These are phyloP conservation scores for Ormyrus pomaceus DNA, from an alignment of 2,888 invertebrate species.

Conservation along the genomic window DNA sequence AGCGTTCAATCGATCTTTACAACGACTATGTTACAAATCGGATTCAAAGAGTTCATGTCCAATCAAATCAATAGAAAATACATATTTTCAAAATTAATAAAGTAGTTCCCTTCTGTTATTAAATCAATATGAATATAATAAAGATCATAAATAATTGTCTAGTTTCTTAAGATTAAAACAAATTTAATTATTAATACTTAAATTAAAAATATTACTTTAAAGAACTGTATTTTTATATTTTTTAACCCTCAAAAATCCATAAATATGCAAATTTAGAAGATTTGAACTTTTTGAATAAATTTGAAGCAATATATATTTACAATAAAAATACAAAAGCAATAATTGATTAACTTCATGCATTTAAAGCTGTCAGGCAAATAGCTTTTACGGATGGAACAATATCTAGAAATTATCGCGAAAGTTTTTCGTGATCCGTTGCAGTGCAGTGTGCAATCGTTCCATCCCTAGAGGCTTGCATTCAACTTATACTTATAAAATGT, in stretches of 20 bases:
- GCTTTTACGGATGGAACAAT: conserved; percentile 38
- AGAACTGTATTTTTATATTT: too few species aligned
- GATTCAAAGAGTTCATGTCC: conserved; percentile 37
- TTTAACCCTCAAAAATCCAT: too few species aligned
- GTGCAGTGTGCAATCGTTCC: conserved; percentile 36
- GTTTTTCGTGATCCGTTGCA: conserved; percentile 13
- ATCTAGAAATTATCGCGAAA: conserved; percentile 16
- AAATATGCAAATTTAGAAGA: too few species aligned
- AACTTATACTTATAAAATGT: conserved; percentile 25
- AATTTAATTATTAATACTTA: not conserved
- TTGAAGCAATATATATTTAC: conserved; percentile 10
- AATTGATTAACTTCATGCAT: conserved; percentile 40
- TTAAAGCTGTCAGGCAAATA: conserved; percentile 35
- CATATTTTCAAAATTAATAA: too few species aligned
- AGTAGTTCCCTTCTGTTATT: too few species aligned
- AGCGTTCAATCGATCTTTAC: not conserved
- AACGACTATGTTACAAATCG: conserved; percentile 8
- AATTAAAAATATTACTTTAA: conserved; percentile 4
- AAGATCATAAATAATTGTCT: too few species aligned
- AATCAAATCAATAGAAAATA: too few species aligned
- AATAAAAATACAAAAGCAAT: conserved; percentile 32
- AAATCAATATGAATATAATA: too few species aligned
- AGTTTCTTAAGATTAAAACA: too few species aligned
- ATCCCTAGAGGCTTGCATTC: conserved; percentile 40
- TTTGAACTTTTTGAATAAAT: conserved; percentile 43